Evolutionary conservation across 2,888 invertebrate species (phyloP).

Genomic region (Fragum sueziense): DNA sequence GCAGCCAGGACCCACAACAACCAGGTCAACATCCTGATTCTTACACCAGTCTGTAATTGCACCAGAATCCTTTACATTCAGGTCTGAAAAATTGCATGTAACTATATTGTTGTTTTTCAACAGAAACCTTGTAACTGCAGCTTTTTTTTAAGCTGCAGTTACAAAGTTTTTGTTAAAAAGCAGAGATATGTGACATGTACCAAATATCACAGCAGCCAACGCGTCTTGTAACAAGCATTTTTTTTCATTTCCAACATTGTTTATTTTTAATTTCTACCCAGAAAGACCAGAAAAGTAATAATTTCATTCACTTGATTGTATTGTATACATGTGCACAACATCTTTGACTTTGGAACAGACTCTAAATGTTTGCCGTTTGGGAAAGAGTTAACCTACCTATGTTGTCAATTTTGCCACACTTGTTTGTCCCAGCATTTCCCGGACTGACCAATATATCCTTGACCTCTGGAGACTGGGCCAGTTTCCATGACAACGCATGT

Average conservation of each 20-base stretch:
- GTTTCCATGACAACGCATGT: conserved; percentile 97
- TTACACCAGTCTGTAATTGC: conserved; percentile 58
- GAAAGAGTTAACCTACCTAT: no score
- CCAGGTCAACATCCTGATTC: conserved; percentile 88
- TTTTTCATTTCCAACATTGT: neutral
- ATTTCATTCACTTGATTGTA: no score
- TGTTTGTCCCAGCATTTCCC: conserved; percentile 92
- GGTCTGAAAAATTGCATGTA: conserved; percentile 84
- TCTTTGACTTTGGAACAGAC: no score
- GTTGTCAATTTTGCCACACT: conserved; percentile 72
- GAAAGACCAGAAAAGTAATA: no score
- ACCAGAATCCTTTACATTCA: conserved; percentile 81
- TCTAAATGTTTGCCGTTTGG: no score
- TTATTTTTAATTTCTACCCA: neutral
- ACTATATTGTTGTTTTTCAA: neutral
- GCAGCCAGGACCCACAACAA: conserved; percentile 97
- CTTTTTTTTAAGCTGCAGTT: no score
- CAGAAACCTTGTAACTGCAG: no score
- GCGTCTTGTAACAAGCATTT: no score
- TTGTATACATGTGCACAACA: no score
- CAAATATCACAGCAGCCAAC: neutral
- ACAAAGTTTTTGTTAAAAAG: no score
- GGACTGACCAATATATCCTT: conserved; percentile 90
- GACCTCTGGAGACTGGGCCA: conserved; percentile 88
- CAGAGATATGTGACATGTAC: no score